Evolutionary conservation across 2,888 invertebrate species (phyloP).

Genomic region (Alsophila aescularia): DNA sequence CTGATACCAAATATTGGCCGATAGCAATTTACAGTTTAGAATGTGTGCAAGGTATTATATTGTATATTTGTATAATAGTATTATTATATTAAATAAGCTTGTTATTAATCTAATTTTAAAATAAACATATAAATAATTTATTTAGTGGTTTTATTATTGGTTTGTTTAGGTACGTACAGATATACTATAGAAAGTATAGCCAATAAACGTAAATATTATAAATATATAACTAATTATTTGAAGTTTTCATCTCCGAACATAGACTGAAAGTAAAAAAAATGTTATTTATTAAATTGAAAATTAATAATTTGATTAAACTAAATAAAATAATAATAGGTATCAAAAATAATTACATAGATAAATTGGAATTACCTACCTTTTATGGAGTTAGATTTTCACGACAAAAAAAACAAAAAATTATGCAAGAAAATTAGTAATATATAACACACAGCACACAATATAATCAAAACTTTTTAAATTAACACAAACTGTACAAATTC

Average conservation of each 20-base stretch:
- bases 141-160: constrained; percentile 47
- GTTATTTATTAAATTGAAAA: constrained; percentile 18
- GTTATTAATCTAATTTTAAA: constrained; percentile 37
- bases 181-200: constrained; percentile 19
- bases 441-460: constrained; percentile 26
- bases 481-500: constrained; percentile 25
- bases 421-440: constrained; percentile 25
- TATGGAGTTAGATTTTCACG: constrained; percentile 28
- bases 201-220: constrained; percentile 35
- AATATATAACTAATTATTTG: constrained; percentile 44
- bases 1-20: constrained; percentile 34
- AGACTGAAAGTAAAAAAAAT: constrained; percentile 69
- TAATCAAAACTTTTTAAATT: constrained; percentile 9
- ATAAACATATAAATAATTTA: constrained; percentile 38
- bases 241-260: constrained; percentile 79
- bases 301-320: constrained; percentile 15
- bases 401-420: constrained; percentile 24
- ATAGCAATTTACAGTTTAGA: constrained; percentile 38
- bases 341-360: constrained; percentile 4
- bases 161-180: constrained; percentile 38
- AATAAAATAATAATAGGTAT: constrained; percentile 3
- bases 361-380: constrained; percentile 20
- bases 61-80: constrained; percentile 55
- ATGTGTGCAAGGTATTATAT: constrained; percentile 57
- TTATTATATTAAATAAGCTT: constrained; percentile 38